phyloP scores from a whole-genome alignment of 1,140 invertebrate genomes.

The Rhagoletis pomonella region DNA sequence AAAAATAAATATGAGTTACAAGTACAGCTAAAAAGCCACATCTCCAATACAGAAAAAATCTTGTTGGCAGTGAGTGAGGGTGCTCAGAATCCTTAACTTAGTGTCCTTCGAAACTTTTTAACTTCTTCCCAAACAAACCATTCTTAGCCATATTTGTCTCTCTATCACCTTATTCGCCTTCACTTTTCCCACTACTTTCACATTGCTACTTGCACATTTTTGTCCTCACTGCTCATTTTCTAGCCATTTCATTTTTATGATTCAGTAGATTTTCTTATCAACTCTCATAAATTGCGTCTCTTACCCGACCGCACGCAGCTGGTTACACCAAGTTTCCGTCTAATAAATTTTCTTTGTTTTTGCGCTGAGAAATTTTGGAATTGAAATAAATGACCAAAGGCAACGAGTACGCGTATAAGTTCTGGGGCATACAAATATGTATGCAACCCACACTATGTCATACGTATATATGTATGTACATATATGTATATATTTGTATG shows the following conservation, averaged over 20 bases:
- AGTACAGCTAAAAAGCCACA: too few relatives aligned
- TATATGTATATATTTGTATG: too few relatives aligned
- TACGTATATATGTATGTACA: too few relatives aligned
- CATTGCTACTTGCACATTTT: not conserved
- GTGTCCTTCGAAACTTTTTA: not conserved
- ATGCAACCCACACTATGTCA: too few relatives aligned
- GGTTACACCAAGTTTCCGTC: not conserved
- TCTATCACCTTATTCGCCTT: not conserved
- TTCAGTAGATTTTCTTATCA: constrained; percentile 20
- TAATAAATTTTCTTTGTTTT: constrained; percentile 3
- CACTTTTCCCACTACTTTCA: not conserved
- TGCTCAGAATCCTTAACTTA: not conserved
- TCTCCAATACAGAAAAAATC: too few relatives aligned
- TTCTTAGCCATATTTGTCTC: not conserved
- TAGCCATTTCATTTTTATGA: constrained; percentile 24
- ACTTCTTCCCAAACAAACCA: not conserved
- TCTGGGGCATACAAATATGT: too few relatives aligned
- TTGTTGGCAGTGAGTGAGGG: too few relatives aligned
- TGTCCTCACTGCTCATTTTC: not conserved
- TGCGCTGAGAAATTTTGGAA: not conserved
- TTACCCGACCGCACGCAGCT: not conserved
- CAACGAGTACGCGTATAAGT: not conserved
- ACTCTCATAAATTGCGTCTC: not conserved
- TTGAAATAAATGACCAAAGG: constrained; percentile 1
- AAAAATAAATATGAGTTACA: too few relatives aligned